A percentile compares a stretch with the other conserved stretches of the same genome.
Conservation (phyloP, 1,140 invertebrate genomes). For the Drosophila mauritiana region DNA sequence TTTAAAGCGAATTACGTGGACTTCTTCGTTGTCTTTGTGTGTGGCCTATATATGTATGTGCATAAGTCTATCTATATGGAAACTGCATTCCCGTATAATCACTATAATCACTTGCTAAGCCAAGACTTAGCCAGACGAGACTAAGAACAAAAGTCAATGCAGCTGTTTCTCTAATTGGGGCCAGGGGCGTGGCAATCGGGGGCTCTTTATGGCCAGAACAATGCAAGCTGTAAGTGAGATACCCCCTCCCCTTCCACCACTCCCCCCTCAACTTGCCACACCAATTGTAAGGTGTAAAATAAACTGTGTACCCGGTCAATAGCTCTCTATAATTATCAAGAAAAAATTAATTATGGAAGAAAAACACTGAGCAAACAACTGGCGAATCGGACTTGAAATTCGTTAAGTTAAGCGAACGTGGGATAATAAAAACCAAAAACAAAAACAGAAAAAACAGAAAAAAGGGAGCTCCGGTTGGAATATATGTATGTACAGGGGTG, state of each 20-base stretch:
- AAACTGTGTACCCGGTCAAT: constrained; percentile 35
- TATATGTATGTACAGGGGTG: constrained; percentile 1
- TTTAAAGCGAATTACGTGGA: constrained; percentile 50
- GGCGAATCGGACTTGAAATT: constrained; percentile 13
- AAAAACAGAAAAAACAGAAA: too few relatives aligned
- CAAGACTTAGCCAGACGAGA: constrained; percentile 38
- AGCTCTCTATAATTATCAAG: constrained; percentile 44
- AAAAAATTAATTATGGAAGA: constrained; percentile 41
- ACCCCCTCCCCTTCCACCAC: background rate
- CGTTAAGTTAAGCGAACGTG: constrained; percentile 20
- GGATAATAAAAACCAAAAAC: constrained; percentile 1
- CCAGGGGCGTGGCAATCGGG: constrained; percentile 14
- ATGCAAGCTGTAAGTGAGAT: constrained; percentile 31
- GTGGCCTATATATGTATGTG: constrained; percentile 14
- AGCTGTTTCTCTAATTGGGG: constrained; percentile 45
- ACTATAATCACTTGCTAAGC: constrained; percentile 32
- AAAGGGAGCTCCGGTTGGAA: too few relatives aligned
- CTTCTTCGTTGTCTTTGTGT: constrained; percentile 11
- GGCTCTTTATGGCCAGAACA: constrained; percentile 7
- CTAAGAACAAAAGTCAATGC: constrained; percentile 49
- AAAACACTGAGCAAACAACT: constrained; percentile 40
- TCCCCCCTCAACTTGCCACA: too few relatives aligned
- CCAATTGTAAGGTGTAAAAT: constrained; percentile 21
- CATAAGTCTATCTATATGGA: constrained; percentile 4
- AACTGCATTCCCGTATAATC: constrained; percentile 45